Percentiles rank a stretch among this genome's conserved stretches.
phyloP scores from a whole-genome alignment of 2,113 vertebrate genomes.

The Prietella phreatophila region DNA sequence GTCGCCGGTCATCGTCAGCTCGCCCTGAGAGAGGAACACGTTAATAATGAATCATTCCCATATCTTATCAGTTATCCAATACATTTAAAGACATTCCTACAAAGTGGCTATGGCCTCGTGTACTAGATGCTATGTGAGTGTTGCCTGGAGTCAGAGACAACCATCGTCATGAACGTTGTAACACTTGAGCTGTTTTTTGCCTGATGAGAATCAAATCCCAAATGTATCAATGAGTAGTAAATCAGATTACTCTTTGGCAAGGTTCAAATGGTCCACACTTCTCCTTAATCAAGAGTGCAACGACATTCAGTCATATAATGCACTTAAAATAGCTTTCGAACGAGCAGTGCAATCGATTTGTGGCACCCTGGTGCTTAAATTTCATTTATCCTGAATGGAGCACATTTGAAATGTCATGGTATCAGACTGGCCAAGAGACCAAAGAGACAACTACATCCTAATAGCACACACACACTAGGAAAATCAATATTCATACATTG shows the following conservation, averaged over 20 bases:
- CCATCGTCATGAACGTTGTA: not conserved
- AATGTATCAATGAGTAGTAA: constrained; percentile 11
- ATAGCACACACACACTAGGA: constrained; percentile 18
- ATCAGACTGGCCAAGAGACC: constrained; percentile 21
- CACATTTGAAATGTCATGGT: constrained; percentile 28
- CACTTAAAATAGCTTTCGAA: constrained; percentile 44
- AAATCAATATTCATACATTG: constrained; percentile 28
- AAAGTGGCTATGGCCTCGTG: not conserved
- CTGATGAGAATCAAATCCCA: constrained; percentile 6
- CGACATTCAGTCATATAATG: constrained; percentile 38
- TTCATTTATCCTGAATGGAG: constrained; percentile 44
- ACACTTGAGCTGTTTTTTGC: not conserved
- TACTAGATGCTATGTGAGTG: not conserved
- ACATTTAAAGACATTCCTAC: not conserved
- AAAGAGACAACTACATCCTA: constrained; percentile 14
- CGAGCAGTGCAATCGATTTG: constrained; percentile 39
- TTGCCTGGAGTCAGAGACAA: not conserved
- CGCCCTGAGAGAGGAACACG: constrained; percentile 75
- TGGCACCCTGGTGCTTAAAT: constrained; percentile 30
- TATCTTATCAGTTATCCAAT: not conserved
- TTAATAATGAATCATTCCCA: not conserved
- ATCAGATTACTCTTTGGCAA: constrained; percentile 18
- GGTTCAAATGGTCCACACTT: constrained; percentile 1
- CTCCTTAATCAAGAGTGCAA: constrained; percentile 30
- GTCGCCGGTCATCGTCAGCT: constrained; percentile 88